Percentiles rank a stretch among this genome's conserved stretches.
These are phyloP conservation scores for Parnassius smintheus DNA, from an alignment of 2,888 invertebrate genomes.

Conservation along the genomic window DNA sequence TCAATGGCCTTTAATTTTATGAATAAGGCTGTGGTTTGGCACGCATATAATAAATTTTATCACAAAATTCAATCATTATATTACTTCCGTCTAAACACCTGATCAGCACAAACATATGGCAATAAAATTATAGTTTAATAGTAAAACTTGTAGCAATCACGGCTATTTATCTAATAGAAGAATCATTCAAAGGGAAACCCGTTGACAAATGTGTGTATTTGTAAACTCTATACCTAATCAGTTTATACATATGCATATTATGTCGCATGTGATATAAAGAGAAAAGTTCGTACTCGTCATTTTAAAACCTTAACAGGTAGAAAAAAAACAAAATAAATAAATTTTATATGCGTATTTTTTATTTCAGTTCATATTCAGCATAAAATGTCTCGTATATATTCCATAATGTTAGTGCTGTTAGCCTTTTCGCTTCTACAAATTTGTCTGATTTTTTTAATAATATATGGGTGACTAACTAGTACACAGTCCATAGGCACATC, in stretches of 20 bases:
- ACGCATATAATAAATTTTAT: neutral
- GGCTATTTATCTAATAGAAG: slow-evolving; percentile 7
- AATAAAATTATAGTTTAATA: slow-evolving; percentile 13
- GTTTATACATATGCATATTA: slow-evolving; percentile 11
- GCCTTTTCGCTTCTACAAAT: too few species aligned
- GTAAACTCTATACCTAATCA: slow-evolving; percentile 5
- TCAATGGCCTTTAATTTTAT: too few species aligned
- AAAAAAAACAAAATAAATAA: too few species aligned
- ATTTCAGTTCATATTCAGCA: too few species aligned
- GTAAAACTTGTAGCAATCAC: slow-evolving; percentile 8
- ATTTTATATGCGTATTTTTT: too few species aligned
- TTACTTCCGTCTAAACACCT: slow-evolving; percentile 31
- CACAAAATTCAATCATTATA: neutral
- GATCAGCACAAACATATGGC: slow-evolving; percentile 7
- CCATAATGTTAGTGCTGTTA: too few species aligned
- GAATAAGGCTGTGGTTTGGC: neutral
- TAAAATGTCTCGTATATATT: too few species aligned
- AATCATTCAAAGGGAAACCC: slow-evolving; percentile 4
- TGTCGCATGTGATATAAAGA: neutral
- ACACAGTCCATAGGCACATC: too few species aligned
- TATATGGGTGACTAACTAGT: too few species aligned
- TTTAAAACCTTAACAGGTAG: neutral
- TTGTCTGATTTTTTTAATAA: too few species aligned
- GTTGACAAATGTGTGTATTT: slow-evolving; percentile 2
- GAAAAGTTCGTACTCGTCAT: neutral